phyloP scores from a whole-genome alignment of 2,888 invertebrate species.

The Hedychridium roseum region DNA sequence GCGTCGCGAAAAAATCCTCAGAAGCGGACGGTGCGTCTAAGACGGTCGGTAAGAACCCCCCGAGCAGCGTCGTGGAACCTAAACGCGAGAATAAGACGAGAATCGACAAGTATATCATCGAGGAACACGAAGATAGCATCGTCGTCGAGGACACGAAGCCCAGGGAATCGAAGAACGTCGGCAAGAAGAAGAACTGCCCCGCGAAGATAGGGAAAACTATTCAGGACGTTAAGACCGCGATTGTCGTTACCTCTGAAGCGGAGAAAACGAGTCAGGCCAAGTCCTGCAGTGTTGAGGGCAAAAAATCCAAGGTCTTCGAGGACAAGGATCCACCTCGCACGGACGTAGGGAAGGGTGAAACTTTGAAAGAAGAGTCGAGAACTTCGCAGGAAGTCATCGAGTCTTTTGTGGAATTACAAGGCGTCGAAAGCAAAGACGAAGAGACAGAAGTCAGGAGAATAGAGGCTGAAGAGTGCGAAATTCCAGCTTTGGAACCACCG shows the following conservation, averaged over 20 bases:
- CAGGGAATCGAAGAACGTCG: conserved; percentile 1
- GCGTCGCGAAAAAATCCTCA: not conserved
- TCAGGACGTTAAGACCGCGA: too few species aligned
- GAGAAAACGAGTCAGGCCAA: too few species aligned
- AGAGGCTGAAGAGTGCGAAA: conserved; percentile 1
- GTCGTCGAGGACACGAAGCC: conserved; percentile 40
- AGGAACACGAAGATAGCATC: conserved; percentile 45
- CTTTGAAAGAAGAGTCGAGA: not conserved
- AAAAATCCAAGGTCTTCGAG: too few species aligned
- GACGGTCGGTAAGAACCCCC: conserved; percentile 2
- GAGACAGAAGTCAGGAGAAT: not conserved
- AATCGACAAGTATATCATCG: conserved; percentile 34
- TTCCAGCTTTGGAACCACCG: conserved; percentile 20
- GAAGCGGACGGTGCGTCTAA: too few species aligned
- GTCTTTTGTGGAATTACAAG: not conserved
- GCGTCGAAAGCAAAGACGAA: conserved; percentile 3
- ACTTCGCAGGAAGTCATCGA: not conserved
- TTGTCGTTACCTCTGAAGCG: too few species aligned
- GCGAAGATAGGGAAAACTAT: too few species aligned
- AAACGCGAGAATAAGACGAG: conserved; percentile 9
- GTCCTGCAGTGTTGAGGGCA: too few species aligned
- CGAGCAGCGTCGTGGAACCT: conserved; percentile 2
- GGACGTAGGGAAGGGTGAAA: not conserved
- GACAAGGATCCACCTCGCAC: too few species aligned
- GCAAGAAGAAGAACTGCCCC: not conserved